Evolutionary conservation across 2,113 vertebrate species (phyloP).

Genomic region (Notothenia rossii): DNA sequence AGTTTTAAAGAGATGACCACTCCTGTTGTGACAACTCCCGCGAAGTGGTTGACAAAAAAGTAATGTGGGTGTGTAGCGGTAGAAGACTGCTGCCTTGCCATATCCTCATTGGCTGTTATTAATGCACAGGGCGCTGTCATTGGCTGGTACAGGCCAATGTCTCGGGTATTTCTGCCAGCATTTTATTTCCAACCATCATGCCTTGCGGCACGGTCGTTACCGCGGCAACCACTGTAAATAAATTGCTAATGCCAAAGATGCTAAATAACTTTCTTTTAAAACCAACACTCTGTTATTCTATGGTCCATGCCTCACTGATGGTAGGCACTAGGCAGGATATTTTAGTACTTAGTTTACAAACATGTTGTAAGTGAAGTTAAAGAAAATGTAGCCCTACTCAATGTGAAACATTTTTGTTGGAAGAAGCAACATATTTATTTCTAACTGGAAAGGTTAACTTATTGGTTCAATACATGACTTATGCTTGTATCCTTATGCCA

Average conservation of each 20-base stretch:
- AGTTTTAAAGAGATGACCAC: constrained; percentile 42
- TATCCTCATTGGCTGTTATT: constrained; percentile 67
- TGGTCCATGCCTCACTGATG: background rate
- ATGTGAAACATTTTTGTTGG: background rate
- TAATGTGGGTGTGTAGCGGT: constrained; percentile 79
- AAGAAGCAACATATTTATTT: background rate
- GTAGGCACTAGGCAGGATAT: no score
- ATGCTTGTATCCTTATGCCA: background rate
- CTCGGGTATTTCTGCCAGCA: constrained; percentile 76
- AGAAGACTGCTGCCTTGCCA: constrained; percentile 52
- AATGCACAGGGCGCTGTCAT: constrained; percentile 40
- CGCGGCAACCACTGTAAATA: constrained; percentile 63
- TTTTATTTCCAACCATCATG: constrained; percentile 85
- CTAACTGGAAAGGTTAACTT: background rate
- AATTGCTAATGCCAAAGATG: background rate
- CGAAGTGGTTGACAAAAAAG: constrained; percentile 81
- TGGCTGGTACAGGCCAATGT: constrained; percentile 57
- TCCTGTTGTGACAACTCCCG: constrained; percentile 75
- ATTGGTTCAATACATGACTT: background rate
- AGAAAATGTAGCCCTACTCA: background rate
- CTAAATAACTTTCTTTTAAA: no score
- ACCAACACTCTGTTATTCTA: no score
- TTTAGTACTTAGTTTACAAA: background rate
- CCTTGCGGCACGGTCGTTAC: constrained; percentile 70
- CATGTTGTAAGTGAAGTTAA: background rate